Conservation (phyloP, 2,888 invertebrate genomes). For the Drosophila tanythrix region DNA sequence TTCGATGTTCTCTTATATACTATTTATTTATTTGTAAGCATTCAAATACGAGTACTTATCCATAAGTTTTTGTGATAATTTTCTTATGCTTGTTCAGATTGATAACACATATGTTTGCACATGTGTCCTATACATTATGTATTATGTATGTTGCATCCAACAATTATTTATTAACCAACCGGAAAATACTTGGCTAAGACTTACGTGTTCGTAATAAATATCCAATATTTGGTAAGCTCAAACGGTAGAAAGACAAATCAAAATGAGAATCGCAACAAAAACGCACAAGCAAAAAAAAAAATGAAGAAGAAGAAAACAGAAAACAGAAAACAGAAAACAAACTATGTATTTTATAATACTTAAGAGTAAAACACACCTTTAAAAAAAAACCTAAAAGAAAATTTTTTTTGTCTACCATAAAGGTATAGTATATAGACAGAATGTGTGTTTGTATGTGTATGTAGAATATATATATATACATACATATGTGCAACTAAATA, state of each 20-base stretch:
- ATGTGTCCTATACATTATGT: not conserved
- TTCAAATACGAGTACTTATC: conserved; percentile 27
- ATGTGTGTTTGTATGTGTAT: conserved; percentile 10
- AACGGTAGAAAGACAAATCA: conserved; percentile 54
- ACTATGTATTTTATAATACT: conserved; percentile 58
- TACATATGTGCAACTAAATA: conserved; percentile 31
- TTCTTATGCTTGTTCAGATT: conserved; percentile 42
- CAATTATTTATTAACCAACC: conserved; percentile 10
- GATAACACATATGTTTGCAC: not conserved
- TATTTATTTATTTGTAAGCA: conserved; percentile 29
- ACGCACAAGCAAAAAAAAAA: conserved; percentile 38
- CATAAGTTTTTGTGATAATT: conserved; percentile 59
- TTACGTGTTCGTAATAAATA: conserved; percentile 33
- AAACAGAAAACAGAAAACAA: conserved; percentile 5
- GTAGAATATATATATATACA: not conserved
- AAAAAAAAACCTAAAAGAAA: not conserved
- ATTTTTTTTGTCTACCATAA: conserved; percentile 61
- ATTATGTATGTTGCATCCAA: not conserved
- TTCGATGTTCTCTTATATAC: conserved; percentile 24
- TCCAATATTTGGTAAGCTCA: conserved; percentile 51
- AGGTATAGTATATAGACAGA: conserved; percentile 50
- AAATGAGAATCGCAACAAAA: conserved; percentile 17
- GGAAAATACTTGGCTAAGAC: conserved; percentile 38
- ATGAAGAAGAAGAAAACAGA: not conserved
- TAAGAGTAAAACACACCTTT: conserved; percentile 18